Evolutionary conservation across 53 echinoderm and acorn worm species (phyloP).

Genomic region (Luidia sarsii): DNA sequence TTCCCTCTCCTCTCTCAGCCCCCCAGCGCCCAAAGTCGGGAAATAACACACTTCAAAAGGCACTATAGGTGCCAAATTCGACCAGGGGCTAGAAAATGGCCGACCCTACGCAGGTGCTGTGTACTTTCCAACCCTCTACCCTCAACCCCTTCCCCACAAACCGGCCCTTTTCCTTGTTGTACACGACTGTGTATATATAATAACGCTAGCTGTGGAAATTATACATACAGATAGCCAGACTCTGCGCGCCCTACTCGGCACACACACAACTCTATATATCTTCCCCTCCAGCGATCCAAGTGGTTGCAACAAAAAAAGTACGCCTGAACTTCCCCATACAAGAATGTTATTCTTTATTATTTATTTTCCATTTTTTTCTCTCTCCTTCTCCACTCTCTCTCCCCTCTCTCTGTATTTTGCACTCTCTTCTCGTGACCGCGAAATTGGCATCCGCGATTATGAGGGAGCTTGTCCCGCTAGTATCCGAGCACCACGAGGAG

Average conservation of each 20-base stretch:
- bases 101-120: slow-evolving; percentile 59
- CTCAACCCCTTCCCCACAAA: neutral
- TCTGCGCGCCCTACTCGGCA: neutral
- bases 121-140: slow-evolving; percentile 51
- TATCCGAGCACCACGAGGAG: neutral
- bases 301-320: slow-evolving; percentile 61
- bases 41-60: slow-evolving; percentile 68
- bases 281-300: slow-evolving; percentile 29
- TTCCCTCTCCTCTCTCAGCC: too few species aligned
- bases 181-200: neutral
- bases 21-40: slow-evolving; percentile 39
- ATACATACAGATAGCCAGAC: too few species aligned
- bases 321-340: slow-evolving; percentile 53
- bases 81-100: slow-evolving; percentile 51
- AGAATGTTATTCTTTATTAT: slow-evolving; percentile 55
- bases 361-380: slow-evolving; percentile 42
- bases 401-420: neutral
- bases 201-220: too few species aligned
- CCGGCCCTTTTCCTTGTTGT: too few species aligned
- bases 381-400: too few species aligned
- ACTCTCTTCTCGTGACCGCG: slow-evolving; percentile 23
- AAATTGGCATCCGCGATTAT: slow-evolving; percentile 44
- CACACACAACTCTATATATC: neutral
- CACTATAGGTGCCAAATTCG: slow-evolving; percentile 71
- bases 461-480: neutral